A percentile compares a stretch with the other conserved stretches of the same genome.
Evolutionary conservation across 2,888 invertebrate genomes (phyloP).

Genomic region (Brachypterus glaber): DNA sequence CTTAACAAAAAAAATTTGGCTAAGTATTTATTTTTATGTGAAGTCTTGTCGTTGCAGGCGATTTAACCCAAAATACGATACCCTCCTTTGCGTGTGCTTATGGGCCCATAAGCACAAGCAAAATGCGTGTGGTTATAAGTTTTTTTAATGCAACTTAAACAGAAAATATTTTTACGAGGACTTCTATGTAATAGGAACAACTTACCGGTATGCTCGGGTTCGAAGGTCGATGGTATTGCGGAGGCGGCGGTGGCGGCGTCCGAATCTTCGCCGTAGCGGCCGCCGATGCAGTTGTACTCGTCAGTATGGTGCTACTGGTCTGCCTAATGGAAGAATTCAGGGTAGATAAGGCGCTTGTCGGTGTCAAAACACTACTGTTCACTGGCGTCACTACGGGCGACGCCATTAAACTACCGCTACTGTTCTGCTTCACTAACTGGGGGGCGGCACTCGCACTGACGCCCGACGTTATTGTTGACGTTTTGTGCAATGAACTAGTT

Average conservation of each 20-base stretch:
- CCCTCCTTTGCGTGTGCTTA: no score
- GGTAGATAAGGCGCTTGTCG: constrained; percentile 34
- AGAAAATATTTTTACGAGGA: no score
- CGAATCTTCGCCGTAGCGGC: constrained; percentile 15
- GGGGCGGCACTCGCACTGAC: constrained; percentile 6
- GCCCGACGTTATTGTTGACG: constrained; percentile 7
- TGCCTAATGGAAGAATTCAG: constrained; percentile 27
- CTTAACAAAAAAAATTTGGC: no score
- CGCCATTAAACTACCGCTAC: not conserved
- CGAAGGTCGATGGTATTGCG: constrained; percentile 20
- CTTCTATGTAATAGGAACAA: no score
- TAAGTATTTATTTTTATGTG: no score
- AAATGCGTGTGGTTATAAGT: no score
- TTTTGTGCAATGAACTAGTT: constrained; percentile 36
- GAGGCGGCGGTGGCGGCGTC: constrained; percentile 15
- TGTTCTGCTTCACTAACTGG: constrained; percentile 1
- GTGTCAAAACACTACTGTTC: constrained; percentile 29
- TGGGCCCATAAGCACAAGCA: no score
- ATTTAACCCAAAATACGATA: no score
- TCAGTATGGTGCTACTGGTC: constrained; percentile 25
- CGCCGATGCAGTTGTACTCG: constrained; percentile 24
- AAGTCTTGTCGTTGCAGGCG: no score
- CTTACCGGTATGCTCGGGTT: constrained; percentile 17
- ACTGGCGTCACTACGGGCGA: constrained; percentile 14
- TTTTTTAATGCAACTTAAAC: no score